Evolutionary conservation across 2,888 invertebrate species (phyloP), one percentile per base, ranked within the genome.

Genomic region (Ctenicera cuprea): DNA sequence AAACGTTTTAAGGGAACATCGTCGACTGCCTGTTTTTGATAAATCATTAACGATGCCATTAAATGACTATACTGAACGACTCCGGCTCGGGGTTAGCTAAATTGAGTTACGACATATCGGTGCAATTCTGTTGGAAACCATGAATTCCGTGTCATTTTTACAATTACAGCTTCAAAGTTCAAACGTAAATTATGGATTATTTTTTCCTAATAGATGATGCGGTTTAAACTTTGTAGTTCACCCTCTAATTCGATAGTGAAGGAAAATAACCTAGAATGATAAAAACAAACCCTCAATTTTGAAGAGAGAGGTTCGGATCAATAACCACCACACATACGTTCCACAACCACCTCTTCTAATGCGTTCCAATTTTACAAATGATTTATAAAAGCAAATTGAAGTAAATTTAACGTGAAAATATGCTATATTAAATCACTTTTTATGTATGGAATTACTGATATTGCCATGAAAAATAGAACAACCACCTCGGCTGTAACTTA

Each of bases 1-100:
- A 57, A 50, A 37, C 57, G 16, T 37, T 50, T 57, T 37, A 57
- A 37, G 12, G 16, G 57, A 37, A 52, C 52, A n/a, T 52, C 22
- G n/a, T 30, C 30, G 26, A n/a, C 37, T 37, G 57, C 57, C 12
- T 57, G 37, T 57, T 14, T 37, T 37, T 57, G 37, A 57, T 57
- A 30, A 57, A 57, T 57, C 37, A 30, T 57, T 57, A 57, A 57
- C 57, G 33, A 18, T n/a, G 8, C 37, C 14, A 18, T 43, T 37
- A 37, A 33, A 59, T 14, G 59, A 9, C 38, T 14, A 14, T 26
- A 26, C 9, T 37, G 18, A 59, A 38, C 45, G 3, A 59, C 59
- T 20, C 38, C n/a, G 12, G 9, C 33, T 18, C 38, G 26, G n/a
- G 22, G 52, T 22, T 52, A 20, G 11, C 26, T 22, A n/a, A 52